A percentile compares a stretch with the other conserved stretches of the same genome.
Evolutionary conservation across 2,113 vertebrate species (phyloP).

Genomic region (Macrotis lagotis): DNA sequence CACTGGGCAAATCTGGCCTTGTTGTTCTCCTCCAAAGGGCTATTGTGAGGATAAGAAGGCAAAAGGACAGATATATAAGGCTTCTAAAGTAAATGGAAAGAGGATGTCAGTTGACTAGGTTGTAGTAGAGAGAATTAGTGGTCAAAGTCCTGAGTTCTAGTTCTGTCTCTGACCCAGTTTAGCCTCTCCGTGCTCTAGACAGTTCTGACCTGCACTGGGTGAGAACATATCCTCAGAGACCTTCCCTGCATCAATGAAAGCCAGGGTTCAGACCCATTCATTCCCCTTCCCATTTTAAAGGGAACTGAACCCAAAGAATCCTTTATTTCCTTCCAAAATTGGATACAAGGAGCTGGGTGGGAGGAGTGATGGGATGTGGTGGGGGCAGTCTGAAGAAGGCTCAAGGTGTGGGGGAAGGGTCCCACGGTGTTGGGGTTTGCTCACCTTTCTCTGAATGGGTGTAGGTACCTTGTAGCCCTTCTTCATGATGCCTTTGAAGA

Average conservation of each 20-base stretch:
- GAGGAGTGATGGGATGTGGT: no score
- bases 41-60: neutral
- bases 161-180: neutral
- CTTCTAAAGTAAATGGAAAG: neutral
- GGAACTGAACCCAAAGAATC: neutral
- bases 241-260: neutral
- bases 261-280: neutral
- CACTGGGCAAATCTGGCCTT: neutral
- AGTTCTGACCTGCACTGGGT: neutral
- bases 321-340: neutral
- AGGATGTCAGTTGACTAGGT: no score
- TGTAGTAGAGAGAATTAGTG: neutral
- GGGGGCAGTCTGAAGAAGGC: no score
- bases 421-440: neutral
- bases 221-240: neutral
- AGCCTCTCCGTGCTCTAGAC: neutral
- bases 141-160: neutral
- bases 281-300: neutral
- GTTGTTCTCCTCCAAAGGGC: neutral
- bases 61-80: neutral
- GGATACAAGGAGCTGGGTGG: neutral
- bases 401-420: no score
- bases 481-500: slow-evolving; percentile 96
- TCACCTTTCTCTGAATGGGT: slow-evolving; percentile 96
- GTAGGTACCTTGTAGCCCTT: slow-evolving; percentile 99